phyloP scores from a whole-genome alignment of 2,797 vertebrate genomes.

The Orestias chungarensis region DNA sequence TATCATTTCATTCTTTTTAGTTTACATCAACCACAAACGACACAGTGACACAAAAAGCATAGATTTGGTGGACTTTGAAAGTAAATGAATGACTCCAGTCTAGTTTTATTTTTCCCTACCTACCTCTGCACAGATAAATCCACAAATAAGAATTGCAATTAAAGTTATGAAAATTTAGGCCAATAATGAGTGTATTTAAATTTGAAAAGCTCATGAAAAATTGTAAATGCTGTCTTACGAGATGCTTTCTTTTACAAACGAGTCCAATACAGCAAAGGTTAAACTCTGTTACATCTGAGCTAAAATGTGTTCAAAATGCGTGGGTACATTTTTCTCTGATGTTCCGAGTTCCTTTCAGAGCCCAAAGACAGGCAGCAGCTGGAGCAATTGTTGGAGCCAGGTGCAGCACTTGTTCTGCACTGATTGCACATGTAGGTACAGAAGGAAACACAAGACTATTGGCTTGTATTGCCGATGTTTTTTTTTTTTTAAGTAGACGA shows the following conservation, averaged over 20 bases:
- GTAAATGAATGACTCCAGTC: neutral
- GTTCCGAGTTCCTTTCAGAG: conserved; percentile 11
- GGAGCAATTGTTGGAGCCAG: conserved; percentile 5
- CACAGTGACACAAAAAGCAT: neutral
- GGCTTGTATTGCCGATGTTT: neutral
- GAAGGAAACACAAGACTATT: conserved; percentile 17
- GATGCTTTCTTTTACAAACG: neutral
- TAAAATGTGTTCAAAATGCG: neutral
- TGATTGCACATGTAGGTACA: conserved; percentile 8
- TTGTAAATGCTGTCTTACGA: no score
- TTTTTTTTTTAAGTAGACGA: neutral
- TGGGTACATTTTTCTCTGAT: conserved; percentile 13
- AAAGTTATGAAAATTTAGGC: neutral
- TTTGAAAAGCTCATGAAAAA: neutral
- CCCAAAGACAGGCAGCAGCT: conserved; percentile 10
- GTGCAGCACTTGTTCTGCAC: conserved; percentile 13
- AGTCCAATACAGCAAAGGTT: conserved; percentile 1
- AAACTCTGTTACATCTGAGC: neutral
- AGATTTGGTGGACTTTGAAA: neutral
- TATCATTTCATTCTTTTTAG: neutral
- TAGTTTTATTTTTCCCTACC: neutral
- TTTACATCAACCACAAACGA: neutral
- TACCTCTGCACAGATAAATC: neutral
- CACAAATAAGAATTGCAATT: neutral
- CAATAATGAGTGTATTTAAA: neutral